Percentiles rank a stretch among this genome's conserved stretches.
Conservation (phyloP, 30 jellyfish, hydroid and myxozoan species). For the Hydractinia symbiolongicarpus region DNA sequence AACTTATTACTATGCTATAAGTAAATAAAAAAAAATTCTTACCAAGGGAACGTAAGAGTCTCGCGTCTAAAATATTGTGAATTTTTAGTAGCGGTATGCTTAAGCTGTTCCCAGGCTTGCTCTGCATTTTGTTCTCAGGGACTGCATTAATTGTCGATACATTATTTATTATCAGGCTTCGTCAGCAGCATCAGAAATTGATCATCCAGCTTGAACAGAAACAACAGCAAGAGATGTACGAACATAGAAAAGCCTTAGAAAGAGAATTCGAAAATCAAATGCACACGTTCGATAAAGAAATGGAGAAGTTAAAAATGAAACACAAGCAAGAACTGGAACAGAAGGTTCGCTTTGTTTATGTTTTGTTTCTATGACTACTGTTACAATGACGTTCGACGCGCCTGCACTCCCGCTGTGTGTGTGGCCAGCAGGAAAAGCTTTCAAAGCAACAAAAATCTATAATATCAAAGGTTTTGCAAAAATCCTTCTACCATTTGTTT, state of each 20-base stretch:
- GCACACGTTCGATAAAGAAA: slow-evolving; percentile 94
- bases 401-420: background rate
- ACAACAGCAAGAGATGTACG: slow-evolving; percentile 93
- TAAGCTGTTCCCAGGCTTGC: too few relatives aligned
- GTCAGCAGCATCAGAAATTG: slow-evolving; percentile 97
- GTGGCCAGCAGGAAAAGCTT: background rate
- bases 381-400: too few relatives aligned
- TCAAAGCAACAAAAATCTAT: background rate
- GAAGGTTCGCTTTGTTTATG: slow-evolving; percentile 36
- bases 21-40: too few relatives aligned
- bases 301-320: slow-evolving; percentile 79
- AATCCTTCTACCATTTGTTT: background rate
- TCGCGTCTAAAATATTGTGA: background rate
- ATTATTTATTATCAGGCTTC: slow-evolving; percentile 26
- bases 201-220: slow-evolving; percentile 66
- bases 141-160: background rate
- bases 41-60: too few relatives aligned
- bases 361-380: too few relatives aligned
- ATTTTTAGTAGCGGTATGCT: too few relatives aligned
- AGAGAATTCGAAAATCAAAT: slow-evolving; percentile 94
- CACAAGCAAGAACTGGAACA: slow-evolving; percentile 85
- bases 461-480: background rate
- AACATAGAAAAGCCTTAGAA: slow-evolving; percentile 78
- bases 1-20: too few relatives aligned
- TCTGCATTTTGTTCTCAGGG: too few relatives aligned